Evolutionary conservation across 2,888 invertebrate species (phyloP).

Genomic region (Elmis aenea): DNA sequence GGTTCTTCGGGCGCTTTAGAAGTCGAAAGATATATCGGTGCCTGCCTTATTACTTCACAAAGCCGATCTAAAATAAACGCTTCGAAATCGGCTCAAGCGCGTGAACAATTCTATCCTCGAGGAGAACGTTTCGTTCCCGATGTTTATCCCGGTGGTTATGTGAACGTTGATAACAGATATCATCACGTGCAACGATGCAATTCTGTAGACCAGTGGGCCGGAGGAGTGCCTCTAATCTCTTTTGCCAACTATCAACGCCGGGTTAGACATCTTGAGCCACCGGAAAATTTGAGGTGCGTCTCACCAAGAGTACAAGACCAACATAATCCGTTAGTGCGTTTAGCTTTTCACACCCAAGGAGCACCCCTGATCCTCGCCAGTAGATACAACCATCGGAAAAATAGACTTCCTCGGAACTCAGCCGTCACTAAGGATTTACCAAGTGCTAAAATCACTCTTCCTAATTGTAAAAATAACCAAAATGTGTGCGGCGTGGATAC

Average conservation of each 20-base stretch:
- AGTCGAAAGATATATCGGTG: slow-evolving; percentile 61
- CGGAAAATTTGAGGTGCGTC: slow-evolving; percentile 2
- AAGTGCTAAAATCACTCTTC: slow-evolving; percentile 37
- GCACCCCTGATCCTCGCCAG: slow-evolving; percentile 75
- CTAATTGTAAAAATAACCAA: slow-evolving; percentile 46
- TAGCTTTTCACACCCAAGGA: slow-evolving; percentile 80
- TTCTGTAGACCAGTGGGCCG: slow-evolving; percentile 67
- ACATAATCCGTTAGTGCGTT: slow-evolving; percentile 60
- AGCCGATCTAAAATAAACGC: slow-evolving; percentile 44
- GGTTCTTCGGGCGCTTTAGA: slow-evolving; percentile 58
- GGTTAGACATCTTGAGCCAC: slow-evolving; percentile 4
- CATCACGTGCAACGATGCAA: slow-evolving; percentile 37
- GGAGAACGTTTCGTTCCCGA: slow-evolving; percentile 51
- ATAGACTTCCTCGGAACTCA: slow-evolving; percentile 23
- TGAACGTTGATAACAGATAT: slow-evolving; percentile 26
- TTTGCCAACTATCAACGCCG: slow-evolving; percentile 54
- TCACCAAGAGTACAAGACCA: slow-evolving; percentile 22
- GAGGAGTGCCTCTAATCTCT: slow-evolving; percentile 71
- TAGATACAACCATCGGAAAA: slow-evolving; percentile 50
- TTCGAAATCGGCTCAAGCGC: slow-evolving; percentile 12
- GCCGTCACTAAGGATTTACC: slow-evolving; percentile 24
- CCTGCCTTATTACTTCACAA: slow-evolving; percentile 54
- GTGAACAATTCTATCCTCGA: slow-evolving; percentile 18
- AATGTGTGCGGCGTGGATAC: slow-evolving; percentile 54
- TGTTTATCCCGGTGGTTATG: slow-evolving; percentile 38